These are phyloP conservation scores for Mungos mungo DNA, from an alignment of 2,113 vertebrate genomes.

Conservation along the genomic window DNA sequence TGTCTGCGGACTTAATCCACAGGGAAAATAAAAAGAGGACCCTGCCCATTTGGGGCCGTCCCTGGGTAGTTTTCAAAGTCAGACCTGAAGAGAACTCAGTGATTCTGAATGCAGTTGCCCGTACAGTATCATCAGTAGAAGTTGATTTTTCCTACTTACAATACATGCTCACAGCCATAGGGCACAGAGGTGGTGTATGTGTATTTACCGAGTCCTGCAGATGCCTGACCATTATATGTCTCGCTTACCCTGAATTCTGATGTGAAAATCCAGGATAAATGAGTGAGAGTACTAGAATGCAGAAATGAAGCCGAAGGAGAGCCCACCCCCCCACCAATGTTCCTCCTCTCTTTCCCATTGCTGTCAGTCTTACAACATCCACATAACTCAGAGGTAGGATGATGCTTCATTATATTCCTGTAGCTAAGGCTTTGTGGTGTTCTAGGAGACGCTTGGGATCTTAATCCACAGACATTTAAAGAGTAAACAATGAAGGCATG, in stretches of 20 bases:
- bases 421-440: neutral
- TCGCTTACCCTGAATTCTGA: neutral
- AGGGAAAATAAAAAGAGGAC: neutral
- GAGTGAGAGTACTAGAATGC: neutral
- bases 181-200: neutral
- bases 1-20: neutral
- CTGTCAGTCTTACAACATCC: neutral
- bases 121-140: neutral
- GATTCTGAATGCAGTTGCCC: neutral
- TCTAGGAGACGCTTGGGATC: neutral
- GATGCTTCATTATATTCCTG: neutral
- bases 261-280: fast-evolving
- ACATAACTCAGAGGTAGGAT: neutral
- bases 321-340: neutral
- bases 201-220: fast-evolving
- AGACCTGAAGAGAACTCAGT: neutral
- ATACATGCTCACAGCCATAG: neutral
- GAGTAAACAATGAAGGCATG: neutral
- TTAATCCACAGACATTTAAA: neutral
- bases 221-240: neutral
- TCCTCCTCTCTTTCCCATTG: neutral
- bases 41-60: neutral
- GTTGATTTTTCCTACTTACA: neutral
- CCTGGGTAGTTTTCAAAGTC: neutral
- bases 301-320: neutral